Base-by-base conservation (phyloP, 2,113 vertebrate genomes). In the Syngnathoides biaculeatus region DNA sequence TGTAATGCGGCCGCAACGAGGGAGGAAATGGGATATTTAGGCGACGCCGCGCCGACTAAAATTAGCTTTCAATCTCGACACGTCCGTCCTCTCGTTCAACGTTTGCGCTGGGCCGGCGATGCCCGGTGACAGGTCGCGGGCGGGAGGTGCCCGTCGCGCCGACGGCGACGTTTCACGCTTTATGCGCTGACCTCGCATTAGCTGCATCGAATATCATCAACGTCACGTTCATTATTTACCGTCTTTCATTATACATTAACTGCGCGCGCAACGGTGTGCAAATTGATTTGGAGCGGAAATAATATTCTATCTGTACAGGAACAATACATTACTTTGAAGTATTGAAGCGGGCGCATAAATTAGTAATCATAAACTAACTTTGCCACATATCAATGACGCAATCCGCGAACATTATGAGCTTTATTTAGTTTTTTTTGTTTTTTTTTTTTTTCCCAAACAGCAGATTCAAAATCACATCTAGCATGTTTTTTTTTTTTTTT, bases 191-290 rank as follows among this genome's bases (percentile, higher is more conserved):
- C 57, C 63, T 73, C 79, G 68, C 53, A 50, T 53, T 55, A 67
- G n/a, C 56, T 61, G 40, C 8, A 72, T 40, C 59, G 56, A 59
- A 35, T 38, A 69, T 77, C 65, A 81, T 61, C 43, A 52, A 5
- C 64, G 67, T 69, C 12, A 55, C 64, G 24, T 60, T 62, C 66
- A 81, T 81, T 78, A 86, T 81, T 81, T 72, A 83, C 45, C 39
- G 68, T 57, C 22, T 71, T 84, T 73, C 60, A 81, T 79, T 71
- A 71, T 68, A 30, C 19, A 81, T 59, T 40, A 81, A 66, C 81
- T 78, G 24, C 20, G 1, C 12, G 24, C 62, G n/a, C 60, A 62
- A 42, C 22, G 26, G 55, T 48, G 19, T 48, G 45, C 45, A 48
- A 48, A 48, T 19, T 1, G 45, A 3, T 48, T 48, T 48, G 45